Percentiles rank a stretch among this genome's conserved stretches.
These are phyloP conservation scores for Gallirallus australis DNA, from an alignment of 2,797 vertebrate species.

Conservation along the genomic window DNA sequence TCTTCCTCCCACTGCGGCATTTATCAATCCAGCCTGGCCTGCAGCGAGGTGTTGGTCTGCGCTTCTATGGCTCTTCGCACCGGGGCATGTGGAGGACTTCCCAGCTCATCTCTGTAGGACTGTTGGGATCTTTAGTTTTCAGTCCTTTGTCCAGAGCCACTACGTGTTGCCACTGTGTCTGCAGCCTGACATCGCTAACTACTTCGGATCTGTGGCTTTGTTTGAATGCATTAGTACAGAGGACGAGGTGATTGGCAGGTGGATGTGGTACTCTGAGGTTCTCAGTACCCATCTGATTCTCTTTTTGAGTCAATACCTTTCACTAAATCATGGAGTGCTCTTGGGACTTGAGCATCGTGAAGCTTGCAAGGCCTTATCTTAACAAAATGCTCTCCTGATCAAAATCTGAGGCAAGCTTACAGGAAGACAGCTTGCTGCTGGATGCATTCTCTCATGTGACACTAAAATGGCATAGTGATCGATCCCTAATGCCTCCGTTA, in stretches of 20 bases:
- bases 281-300: neutral
- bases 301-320: neutral
- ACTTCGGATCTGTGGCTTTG: neutral
- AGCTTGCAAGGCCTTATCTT: neutral
- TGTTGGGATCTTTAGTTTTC: neutral
- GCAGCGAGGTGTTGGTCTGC: neutral
- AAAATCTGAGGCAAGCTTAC: neutral
- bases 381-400: neutral
- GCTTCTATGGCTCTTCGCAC: neutral
- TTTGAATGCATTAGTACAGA: neutral
- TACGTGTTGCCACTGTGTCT: neutral
- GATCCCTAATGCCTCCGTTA: neutral
- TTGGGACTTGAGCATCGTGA: neutral
- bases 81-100: neutral
- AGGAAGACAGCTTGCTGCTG: neutral
- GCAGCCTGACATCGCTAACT: neutral
- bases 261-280: neutral
- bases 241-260: neutral
- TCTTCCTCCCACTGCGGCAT: neutral
- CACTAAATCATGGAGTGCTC: neutral
- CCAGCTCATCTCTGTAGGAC: neutral
- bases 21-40: neutral
- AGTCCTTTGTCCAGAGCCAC: neutral
- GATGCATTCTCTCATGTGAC: fast-evolving
- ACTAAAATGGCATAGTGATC: fast-evolving